phyloP scores from a whole-genome alignment of 2,113 vertebrate genomes.

The Morone chrysops region DNA sequence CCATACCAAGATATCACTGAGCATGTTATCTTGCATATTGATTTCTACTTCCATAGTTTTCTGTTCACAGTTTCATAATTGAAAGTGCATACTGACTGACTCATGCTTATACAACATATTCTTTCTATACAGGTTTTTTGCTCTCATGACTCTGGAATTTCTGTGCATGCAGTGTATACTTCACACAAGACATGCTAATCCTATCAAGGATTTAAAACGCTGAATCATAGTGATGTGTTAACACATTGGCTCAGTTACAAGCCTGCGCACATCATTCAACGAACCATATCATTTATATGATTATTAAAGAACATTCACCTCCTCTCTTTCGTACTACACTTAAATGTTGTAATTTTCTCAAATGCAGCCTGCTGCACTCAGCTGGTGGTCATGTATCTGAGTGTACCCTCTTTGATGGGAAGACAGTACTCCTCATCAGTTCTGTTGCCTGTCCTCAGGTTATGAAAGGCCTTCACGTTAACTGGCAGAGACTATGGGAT shows the following conservation, averaged over 20 bases:
- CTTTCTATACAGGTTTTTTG: background rate
- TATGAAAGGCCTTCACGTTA: conserved; percentile 58
- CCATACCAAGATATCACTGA: conserved; percentile 9
- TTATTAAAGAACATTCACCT: background rate
- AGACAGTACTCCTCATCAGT: conserved; percentile 53
- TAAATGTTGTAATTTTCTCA: background rate
- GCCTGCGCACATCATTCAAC: background rate
- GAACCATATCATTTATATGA: background rate
- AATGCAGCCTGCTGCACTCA: background rate
- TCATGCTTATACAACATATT: conserved; percentile 33
- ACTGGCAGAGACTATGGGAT: conserved; percentile 41
- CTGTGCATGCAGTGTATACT: conserved; percentile 11
- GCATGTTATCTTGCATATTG: conserved; percentile 24
- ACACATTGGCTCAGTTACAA: conserved; percentile 1
- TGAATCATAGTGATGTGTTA: conserved; percentile 10
- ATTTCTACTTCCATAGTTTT: conserved; percentile 7
- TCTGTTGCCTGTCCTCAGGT: conserved; percentile 64
- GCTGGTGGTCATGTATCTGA: conserved; percentile 14
- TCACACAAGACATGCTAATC: conserved; percentile 42
- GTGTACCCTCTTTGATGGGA: conserved; percentile 48
- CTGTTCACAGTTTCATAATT: conserved; percentile 23
- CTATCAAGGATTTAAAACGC: conserved; percentile 22
- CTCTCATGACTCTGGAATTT: conserved; percentile 53
- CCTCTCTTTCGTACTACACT: background rate
- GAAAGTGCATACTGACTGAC: background rate